Evolutionary conservation across 1,140 invertebrate species (phyloP).

Genomic region (Hycleus cichorii): DNA sequence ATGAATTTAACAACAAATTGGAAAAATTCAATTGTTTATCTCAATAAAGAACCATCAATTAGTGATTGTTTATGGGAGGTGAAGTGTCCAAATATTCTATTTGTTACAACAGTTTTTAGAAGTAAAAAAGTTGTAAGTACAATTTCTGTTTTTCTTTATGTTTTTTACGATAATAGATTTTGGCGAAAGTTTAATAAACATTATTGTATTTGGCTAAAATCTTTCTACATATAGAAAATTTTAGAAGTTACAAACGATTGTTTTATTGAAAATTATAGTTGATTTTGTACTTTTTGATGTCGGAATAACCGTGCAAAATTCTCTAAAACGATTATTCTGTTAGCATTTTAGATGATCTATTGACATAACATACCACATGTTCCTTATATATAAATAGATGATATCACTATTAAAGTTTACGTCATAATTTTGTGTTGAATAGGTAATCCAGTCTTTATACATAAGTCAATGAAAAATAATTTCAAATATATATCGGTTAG

Average conservation of each 20-base stretch:
- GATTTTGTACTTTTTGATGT: too few relatives aligned
- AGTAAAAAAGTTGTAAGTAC: conserved; percentile 33
- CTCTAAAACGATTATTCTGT: too few relatives aligned
- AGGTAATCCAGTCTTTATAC: not conserved
- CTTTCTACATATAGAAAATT: too few relatives aligned
- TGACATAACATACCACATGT: conserved; percentile 3
- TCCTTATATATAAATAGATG: conserved; percentile 6
- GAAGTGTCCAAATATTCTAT: conserved; percentile 21
- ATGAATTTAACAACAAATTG: not conserved
- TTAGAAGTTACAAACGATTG: too few relatives aligned
- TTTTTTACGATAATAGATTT: too few relatives aligned
- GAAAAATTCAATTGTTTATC: not conserved
- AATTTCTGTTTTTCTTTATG: not conserved
- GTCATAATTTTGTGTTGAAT: conserved; percentile 4
- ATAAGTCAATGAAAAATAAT: too few relatives aligned
- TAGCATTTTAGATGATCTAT: conserved; percentile 2
- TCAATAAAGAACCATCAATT: conserved; percentile 20
- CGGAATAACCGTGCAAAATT: too few relatives aligned
- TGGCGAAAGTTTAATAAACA: too few relatives aligned
- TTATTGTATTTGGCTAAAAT: too few relatives aligned
- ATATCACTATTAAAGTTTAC: conserved; percentile 1
- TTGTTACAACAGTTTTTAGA: conserved; percentile 25
- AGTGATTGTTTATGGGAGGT: conserved; percentile 32
- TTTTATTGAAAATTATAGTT: too few relatives aligned
- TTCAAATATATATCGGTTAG: too few relatives aligned